Evolutionary conservation across 2,113 vertebrate species (phyloP), one percentile per base, ranked within the genome.

Genomic region (Brachypteracias leptosomus): DNA sequence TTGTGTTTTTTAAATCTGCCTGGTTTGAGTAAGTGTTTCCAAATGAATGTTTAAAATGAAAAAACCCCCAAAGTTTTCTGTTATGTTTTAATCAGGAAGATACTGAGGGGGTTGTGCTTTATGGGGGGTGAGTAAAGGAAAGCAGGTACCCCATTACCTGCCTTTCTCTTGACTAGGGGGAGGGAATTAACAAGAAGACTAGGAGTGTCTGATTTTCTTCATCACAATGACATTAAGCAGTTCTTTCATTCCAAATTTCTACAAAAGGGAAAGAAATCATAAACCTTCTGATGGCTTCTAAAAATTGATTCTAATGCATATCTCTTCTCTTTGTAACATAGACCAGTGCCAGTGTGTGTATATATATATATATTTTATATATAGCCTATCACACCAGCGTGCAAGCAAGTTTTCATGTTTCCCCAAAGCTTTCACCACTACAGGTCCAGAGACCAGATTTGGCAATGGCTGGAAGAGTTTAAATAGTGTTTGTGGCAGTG

Each of bases 21-120:
- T 91, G 57, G 68, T 95, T 96, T 82, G 57, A 91, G 51, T 76
- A 82, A 92, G 81, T 62, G 46, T 75, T 96, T 94, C 77, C 77
- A 95, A 89, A 89, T 59, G 62, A 67, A 38, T 71, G 82, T 81
- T 77, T 7, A 25, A 78, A 85, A 55, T 12, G 16, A 25, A 70
- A 46, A 35, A 70, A 16, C 26, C 7, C 20, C n/a, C n/a, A n/a
- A n/a, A 44, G 12, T 40, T n/a, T 79, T 85, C 70, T 28, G 6
- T 40, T 52, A 20, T 19, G 36, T 72, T 93, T 89, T 72, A 55
- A 65, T 52, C 11, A 71, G 57, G 70, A 63, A 72, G 36, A 52
- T 74, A 46, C 3, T 13, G 9, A 29, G 8, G 6, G 1, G 1
- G 9, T 73, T 65, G 14, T 42, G 8, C 16, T 36, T 54, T 58